Evolutionary conservation across 2,113 vertebrate genomes (phyloP).

Genomic region (Ailurus styani): DNA sequence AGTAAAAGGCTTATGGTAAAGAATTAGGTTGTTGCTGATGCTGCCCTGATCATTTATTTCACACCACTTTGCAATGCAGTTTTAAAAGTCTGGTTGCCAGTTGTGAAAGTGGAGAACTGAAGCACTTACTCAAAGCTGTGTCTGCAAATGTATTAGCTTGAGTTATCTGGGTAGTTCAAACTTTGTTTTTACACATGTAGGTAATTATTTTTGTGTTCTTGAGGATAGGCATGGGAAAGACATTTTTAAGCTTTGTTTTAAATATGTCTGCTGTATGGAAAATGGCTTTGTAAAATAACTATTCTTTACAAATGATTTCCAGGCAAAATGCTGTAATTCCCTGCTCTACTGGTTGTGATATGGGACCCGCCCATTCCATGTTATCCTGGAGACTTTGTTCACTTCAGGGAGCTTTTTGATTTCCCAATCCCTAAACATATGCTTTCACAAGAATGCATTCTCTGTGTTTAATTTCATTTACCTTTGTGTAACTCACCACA

Average conservation of each 20-base stretch:
- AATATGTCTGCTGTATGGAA: background rate
- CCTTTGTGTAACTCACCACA: background rate
- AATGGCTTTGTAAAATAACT: background rate
- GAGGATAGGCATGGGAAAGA: background rate
- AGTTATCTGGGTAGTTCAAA: background rate
- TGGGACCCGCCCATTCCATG: background rate
- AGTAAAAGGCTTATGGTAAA: background rate
- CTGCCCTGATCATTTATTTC: background rate
- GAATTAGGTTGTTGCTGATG: background rate
- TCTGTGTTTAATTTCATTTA: slow-evolving; percentile 17
- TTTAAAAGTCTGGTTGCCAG: background rate
- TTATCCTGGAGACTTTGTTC: slow-evolving; percentile 33
- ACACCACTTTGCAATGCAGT: background rate
- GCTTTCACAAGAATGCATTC: background rate
- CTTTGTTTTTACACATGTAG: background rate
- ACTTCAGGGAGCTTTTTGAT: slow-evolving; percentile 16
- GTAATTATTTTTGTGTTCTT: background rate
- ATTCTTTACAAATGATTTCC: background rate
- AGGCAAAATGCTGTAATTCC: background rate
- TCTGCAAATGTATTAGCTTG: background rate
- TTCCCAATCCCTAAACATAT: slow-evolving; percentile 37
- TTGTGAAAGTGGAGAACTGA: background rate
- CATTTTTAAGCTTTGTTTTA: background rate
- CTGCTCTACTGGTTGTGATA: background rate
- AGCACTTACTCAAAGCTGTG: background rate